phyloP scores from a whole-genome alignment of 2,113 vertebrate genomes.

The Mystacornis crossleyi region DNA sequence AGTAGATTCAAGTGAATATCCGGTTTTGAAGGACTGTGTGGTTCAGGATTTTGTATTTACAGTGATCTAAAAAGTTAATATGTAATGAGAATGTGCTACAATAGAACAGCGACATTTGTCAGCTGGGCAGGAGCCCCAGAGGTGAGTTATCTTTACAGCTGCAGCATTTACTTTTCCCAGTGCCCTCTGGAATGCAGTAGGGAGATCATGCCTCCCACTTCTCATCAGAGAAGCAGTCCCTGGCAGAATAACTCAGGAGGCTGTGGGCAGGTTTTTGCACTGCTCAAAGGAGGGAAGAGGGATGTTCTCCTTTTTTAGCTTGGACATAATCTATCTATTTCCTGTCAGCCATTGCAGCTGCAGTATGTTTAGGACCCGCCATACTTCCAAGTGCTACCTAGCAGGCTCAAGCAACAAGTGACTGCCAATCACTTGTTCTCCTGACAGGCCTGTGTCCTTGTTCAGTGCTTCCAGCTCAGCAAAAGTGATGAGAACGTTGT shows the following conservation, averaged over 20 bases:
- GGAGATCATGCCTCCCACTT: background rate
- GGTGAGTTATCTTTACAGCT: background rate
- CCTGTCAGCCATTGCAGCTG: background rate
- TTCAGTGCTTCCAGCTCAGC: background rate
- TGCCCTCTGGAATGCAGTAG: background rate
- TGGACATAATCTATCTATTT: background rate
- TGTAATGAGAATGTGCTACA: background rate
- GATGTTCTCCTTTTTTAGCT: background rate
- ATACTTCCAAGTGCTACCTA: background rate
- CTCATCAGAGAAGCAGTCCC: background rate
- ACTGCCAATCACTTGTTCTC: background rate
- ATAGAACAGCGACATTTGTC: background rate
- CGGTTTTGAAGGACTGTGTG: background rate
- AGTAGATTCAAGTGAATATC: background rate
- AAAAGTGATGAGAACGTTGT: accelerated
- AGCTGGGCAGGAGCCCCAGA: background rate
- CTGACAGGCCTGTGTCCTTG: background rate
- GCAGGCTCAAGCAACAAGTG: background rate
- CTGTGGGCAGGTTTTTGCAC: background rate
- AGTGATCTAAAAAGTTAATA: background rate
- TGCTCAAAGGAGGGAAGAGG: background rate
- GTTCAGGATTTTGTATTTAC: background rate
- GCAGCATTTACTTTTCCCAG: background rate
- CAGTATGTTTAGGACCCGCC: background rate
- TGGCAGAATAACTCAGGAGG: accelerated